A percentile compares a stretch with the other conserved stretches of the same genome.
Evolutionary conservation across 2,888 invertebrate species (phyloP).

Genomic region (Spialia ferax): DNA sequence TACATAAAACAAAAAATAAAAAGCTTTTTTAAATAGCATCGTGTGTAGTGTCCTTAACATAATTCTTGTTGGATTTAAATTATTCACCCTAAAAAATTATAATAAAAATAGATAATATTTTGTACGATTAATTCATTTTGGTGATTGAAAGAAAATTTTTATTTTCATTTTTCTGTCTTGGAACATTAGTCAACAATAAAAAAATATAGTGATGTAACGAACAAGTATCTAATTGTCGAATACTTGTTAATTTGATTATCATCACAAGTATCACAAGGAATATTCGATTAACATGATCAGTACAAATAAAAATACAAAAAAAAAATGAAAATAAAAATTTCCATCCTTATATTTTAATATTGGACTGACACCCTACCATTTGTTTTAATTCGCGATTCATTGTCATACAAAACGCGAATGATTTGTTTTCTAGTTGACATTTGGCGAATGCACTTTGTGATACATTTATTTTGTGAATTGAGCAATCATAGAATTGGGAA

Average conservation of each 20-base stretch:
- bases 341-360: background rate
- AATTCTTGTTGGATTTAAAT: background rate
- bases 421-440: slow-evolving; percentile 21
- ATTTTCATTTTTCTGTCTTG: background rate
- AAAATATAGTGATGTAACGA: background rate
- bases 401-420: slow-evolving; percentile 39
- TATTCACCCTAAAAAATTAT: slow-evolving; percentile 3
- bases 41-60: background rate
- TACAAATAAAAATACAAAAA: background rate
- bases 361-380: slow-evolving; percentile 37
- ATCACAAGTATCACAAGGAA: background rate
- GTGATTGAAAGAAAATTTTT: background rate
- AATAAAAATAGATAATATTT: slow-evolving; percentile 15
- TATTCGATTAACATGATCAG: background rate
- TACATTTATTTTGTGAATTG: slow-evolving; percentile 20
- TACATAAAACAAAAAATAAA: background rate
- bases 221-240: no score
- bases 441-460: slow-evolving; percentile 6
- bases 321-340: slow-evolving; percentile 1
- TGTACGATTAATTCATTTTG: slow-evolving; percentile 8
- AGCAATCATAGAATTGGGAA: slow-evolving; percentile 2
- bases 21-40: background rate
- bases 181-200: background rate
- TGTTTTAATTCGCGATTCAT: slow-evolving; percentile 29
- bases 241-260: no score